Evolutionary conservation across 2,888 invertebrate species (phyloP).

Genomic region (Clusia tigrina): DNA sequence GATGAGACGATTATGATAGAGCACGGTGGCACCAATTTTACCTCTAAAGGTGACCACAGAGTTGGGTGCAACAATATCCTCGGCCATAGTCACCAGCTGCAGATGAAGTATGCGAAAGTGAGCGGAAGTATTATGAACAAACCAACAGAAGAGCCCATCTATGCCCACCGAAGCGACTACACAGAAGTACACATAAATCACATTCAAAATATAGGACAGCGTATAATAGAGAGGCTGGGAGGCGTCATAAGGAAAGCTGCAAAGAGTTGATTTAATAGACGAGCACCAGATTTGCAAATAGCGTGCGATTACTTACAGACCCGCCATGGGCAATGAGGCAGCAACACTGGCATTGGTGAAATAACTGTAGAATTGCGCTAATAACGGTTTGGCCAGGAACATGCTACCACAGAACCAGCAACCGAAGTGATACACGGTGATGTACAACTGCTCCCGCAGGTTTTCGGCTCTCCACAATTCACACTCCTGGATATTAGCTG

Average conservation of each 20-base stretch:
- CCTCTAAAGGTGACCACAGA: too few relatives aligned
- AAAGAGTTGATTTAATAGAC: too few relatives aligned
- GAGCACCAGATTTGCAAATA: too few relatives aligned
- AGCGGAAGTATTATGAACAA: not conserved
- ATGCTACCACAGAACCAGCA: not conserved
- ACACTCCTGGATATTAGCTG: not conserved
- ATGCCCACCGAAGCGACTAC: not conserved
- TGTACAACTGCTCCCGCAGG: not conserved
- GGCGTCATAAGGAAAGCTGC: conserved; percentile 11
- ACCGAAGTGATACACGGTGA: not conserved
- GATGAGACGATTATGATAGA: conserved; percentile 2
- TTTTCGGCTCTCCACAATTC: not conserved
- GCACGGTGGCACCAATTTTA: not conserved
- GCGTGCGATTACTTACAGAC: not conserved
- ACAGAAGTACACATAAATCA: not conserved
- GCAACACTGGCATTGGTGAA: too few relatives aligned
- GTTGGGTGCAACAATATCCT: not conserved
- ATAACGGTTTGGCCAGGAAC: not conserved
- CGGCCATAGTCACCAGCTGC: not conserved
- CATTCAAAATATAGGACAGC: not conserved
- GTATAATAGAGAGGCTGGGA: not conserved
- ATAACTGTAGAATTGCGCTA: too few relatives aligned
- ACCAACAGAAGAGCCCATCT: not conserved
- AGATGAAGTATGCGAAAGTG: conserved; percentile 1
- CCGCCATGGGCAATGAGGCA: not conserved